These are phyloP conservation scores for Chaetura pelagica DNA, from an alignment of 2,113 vertebrate species.

Conservation along the genomic window DNA sequence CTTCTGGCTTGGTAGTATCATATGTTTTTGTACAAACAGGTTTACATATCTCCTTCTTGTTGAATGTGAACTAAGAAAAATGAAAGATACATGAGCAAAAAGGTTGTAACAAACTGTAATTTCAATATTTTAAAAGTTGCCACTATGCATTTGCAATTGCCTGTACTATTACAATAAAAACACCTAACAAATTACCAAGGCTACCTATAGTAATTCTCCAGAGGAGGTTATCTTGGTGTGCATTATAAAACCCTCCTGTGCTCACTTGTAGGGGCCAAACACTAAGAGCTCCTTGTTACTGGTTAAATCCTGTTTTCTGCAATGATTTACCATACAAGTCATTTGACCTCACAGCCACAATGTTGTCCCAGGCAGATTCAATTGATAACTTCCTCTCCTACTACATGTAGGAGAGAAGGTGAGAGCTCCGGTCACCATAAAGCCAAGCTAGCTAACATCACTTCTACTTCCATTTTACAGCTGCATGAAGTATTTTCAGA, in stretches of 20 bases:
- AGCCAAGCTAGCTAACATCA: background rate
- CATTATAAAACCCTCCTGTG: background rate
- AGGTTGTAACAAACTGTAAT: background rate
- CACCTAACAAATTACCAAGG: background rate
- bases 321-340: background rate
- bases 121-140: background rate
- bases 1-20: constrained; percentile 74
- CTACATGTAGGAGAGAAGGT: background rate
- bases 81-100: background rate
- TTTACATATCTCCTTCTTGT: constrained; percentile 81
- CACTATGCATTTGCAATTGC: background rate
- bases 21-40: constrained; percentile 87
- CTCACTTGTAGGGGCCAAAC: background rate
- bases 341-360: background rate
- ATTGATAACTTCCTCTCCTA: background rate
- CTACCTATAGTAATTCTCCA: background rate
- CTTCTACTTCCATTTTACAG: background rate
- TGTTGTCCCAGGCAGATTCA: background rate
- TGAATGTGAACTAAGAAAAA: constrained; percentile 86
- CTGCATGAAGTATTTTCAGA: background rate
- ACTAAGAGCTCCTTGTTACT: background rate
- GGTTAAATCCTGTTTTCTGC: background rate
- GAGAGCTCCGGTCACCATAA: background rate
- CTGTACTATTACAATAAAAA: background rate
- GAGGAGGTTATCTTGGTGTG: background rate